Conservation (phyloP, 2,797 vertebrate genomes). For the Poliocrania exsul region DNA sequence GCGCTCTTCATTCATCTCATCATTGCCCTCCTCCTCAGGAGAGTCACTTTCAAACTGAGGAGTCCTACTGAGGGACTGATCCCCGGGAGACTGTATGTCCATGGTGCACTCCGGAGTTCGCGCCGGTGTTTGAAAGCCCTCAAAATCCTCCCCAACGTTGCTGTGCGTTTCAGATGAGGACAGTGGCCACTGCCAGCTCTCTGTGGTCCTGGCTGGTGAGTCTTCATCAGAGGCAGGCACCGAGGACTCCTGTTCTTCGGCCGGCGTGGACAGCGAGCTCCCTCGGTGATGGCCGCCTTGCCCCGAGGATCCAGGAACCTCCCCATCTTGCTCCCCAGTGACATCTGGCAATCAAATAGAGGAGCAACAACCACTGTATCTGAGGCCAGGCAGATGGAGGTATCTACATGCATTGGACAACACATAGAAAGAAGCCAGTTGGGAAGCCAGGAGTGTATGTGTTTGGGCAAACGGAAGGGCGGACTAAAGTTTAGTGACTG, state of each 20-base stretch:
- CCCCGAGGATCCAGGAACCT: constrained; percentile 76
- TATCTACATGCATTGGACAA: constrained; percentile 79
- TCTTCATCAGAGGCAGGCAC: constrained; percentile 75
- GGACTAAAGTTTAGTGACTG: constrained; percentile 67
- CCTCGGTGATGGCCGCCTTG: constrained; percentile 70
- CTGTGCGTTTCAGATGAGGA: constrained; percentile 75
- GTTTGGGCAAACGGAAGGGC: constrained; percentile 72
- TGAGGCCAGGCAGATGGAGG: constrained; percentile 77
- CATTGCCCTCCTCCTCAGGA: constrained; percentile 77
- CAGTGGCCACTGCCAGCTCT: constrained; percentile 76
- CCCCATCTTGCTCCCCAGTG: constrained; percentile 78
- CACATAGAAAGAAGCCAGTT: constrained; percentile 78
- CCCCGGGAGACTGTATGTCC: constrained; percentile 73
- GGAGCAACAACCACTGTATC: constrained; percentile 79
- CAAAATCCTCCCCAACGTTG: constrained; percentile 77
- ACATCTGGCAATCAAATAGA: constrained; percentile 80
- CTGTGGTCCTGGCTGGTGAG: constrained; percentile 74
- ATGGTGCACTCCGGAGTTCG: constrained; percentile 74
- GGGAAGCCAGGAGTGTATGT: constrained; percentile 77
- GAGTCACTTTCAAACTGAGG: constrained; percentile 78
- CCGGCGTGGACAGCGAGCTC: constrained; percentile 74
- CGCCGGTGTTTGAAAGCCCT: constrained; percentile 74
- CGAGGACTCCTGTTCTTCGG: constrained; percentile 74
- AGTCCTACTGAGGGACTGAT: constrained; percentile 77
- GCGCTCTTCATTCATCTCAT: constrained; percentile 74